A percentile compares a stretch with the other conserved stretches of the same genome.
These are phyloP conservation scores for Apotomis capreana DNA, from an alignment of 2,888 invertebrate genomes.

Conservation along the genomic window DNA sequence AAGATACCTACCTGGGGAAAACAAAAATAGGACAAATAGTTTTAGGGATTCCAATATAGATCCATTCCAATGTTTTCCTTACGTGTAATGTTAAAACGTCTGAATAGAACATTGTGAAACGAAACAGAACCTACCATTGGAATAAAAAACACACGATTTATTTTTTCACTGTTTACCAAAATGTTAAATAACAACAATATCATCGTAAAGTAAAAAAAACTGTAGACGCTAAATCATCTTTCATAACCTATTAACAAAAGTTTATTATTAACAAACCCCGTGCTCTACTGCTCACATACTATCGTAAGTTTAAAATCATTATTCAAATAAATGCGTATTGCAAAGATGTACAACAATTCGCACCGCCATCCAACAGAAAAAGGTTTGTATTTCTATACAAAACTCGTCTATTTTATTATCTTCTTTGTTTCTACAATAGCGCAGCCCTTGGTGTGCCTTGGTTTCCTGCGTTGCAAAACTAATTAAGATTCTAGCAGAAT, in stretches of 20 bases:
- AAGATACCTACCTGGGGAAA: no score
- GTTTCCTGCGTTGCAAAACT: slow-evolving; percentile 49
- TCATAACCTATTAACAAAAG: background rate
- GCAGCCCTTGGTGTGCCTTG: slow-evolving; percentile 44
- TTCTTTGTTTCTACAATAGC: background rate
- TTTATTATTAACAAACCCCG: background rate
- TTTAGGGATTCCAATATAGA: no score
- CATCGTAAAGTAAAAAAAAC: background rate
- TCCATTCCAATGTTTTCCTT: no score
- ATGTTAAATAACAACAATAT: no score
- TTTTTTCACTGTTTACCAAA: no score
- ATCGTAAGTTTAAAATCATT: slow-evolving; percentile 1
- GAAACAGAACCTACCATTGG: no score
- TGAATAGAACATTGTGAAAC: no score
- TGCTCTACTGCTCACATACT: slow-evolving; percentile 12
- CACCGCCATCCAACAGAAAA: background rate
- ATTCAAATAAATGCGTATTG: slow-evolving; percentile 21
- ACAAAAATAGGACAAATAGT: no score
- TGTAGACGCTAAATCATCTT: background rate
- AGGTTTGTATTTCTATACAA: background rate
- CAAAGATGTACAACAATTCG: slow-evolving; percentile 27
- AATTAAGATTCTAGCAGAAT: slow-evolving; percentile 63
- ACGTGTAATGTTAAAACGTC: no score
- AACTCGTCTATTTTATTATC: background rate
- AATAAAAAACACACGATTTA: no score